These are phyloP conservation scores for Barypeithes pellucidus DNA, from an alignment of 2,888 invertebrate genomes.

Conservation along the genomic window DNA sequence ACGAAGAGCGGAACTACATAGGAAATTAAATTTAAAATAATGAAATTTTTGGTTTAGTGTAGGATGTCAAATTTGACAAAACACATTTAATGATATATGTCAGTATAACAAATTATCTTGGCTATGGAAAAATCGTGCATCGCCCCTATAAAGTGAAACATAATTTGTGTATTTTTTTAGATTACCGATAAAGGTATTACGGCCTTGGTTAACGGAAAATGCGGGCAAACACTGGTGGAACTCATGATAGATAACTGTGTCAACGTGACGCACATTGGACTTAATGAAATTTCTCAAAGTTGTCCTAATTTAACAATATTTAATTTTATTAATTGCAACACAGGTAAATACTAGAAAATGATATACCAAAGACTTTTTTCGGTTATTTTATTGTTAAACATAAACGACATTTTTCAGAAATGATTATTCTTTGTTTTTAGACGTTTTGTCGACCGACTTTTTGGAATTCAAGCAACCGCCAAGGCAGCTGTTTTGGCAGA, in stretches of 20 bases:
- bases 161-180: slow-evolving; percentile 57
- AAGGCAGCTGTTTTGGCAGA: slow-evolving; percentile 26
- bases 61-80: too few relatives aligned
- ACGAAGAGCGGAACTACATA: too few relatives aligned
- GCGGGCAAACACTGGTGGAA: slow-evolving; percentile 63
- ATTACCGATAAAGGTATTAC: slow-evolving; percentile 64
- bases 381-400: too few relatives aligned
- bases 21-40: too few relatives aligned
- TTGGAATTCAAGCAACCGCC: slow-evolving; percentile 26
- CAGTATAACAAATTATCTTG: too few relatives aligned
- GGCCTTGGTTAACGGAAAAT: slow-evolving; percentile 61
- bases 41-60: too few relatives aligned
- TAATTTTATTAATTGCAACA: slow-evolving; percentile 20
- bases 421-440: slow-evolving; percentile 20
- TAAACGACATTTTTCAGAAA: too few relatives aligned
- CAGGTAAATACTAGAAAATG: slow-evolving; percentile 30
- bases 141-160: too few relatives aligned
- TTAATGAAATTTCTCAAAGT: slow-evolving; percentile 61
- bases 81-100: too few relatives aligned
- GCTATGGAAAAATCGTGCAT: too few relatives aligned
- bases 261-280: slow-evolving; percentile 62
- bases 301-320: slow-evolving; percentile 57
- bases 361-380: too few relatives aligned
- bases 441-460: slow-evolving; percentile 19
- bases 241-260: slow-evolving; percentile 64